Percentiles rank a stretch among this genome's conserved stretches.
phyloP scores from a whole-genome alignment of 2,797 vertebrate genomes.

The Parauchenoglanis ngamensis region DNA sequence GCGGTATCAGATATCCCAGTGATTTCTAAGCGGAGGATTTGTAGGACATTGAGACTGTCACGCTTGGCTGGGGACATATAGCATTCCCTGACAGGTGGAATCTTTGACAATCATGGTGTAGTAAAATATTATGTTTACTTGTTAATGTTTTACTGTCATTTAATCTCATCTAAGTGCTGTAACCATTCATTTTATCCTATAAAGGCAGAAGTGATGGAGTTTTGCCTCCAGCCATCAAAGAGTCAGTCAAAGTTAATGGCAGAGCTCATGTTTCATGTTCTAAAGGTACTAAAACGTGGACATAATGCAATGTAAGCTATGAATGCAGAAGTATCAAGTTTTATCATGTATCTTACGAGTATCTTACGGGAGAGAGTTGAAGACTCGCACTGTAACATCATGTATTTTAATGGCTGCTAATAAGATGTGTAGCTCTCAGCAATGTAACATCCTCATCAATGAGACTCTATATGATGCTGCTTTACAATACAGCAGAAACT shows the following conservation, averaged over 20 bases:
- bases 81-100: conserved; percentile 1
- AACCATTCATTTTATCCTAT: conserved; percentile 14
- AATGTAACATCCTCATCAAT: conserved; percentile 46
- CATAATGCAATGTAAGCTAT: conserved; percentile 16
- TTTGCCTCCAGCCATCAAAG: conserved; percentile 9
- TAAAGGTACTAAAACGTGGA: conserved; percentile 33
- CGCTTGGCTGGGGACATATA: background rate
- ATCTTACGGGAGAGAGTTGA: conserved; percentile 41
- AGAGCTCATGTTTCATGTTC: conserved; percentile 19
- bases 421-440: conserved; percentile 46
- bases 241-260: background rate
- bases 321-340: conserved; percentile 8
- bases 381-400: conserved; percentile 53
- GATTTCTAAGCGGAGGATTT: background rate
- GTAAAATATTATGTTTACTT: conserved; percentile 10
- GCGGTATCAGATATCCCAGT: conserved; percentile 13
- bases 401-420: conserved; percentile 55
- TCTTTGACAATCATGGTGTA: conserved; percentile 29
- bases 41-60: conserved; percentile 37
- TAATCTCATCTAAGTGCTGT: conserved; percentile 10
- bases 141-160: conserved; percentile 28
- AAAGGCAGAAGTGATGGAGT: background rate
- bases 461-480: conserved; percentile 52
- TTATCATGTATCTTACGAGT: conserved; percentile 22
- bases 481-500: conserved; percentile 53